Conservation (phyloP, 1,140 invertebrate genomes). For the Drosophila rhopaloa region DNA sequence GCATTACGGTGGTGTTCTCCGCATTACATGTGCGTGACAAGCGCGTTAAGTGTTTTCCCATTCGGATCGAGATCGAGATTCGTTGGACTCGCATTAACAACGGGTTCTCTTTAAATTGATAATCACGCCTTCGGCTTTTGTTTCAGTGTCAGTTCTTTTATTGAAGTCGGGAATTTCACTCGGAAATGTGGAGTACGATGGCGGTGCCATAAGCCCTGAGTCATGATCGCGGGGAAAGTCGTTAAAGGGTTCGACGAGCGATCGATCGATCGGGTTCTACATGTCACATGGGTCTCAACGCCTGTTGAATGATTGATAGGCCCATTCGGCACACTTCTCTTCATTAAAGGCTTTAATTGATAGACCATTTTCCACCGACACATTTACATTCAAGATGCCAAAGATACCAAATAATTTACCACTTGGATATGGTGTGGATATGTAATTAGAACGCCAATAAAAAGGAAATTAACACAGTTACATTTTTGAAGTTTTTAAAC, state of each 20-base stretch:
- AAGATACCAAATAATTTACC: neutral
- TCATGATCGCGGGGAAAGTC: slow-evolving; percentile 32
- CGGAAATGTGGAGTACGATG: slow-evolving; percentile 10
- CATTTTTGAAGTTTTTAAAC: too few relatives aligned
- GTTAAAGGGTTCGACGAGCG: neutral
- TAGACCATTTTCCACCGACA: too few relatives aligned
- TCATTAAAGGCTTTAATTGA: too few relatives aligned
- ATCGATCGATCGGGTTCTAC: slow-evolving; percentile 18
- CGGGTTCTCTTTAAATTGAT: slow-evolving; percentile 52
- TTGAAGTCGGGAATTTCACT: slow-evolving; percentile 20
- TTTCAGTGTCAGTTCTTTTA: slow-evolving; percentile 20
- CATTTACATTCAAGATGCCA: neutral
- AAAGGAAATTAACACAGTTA: too few relatives aligned
- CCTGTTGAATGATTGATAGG: slow-evolving; percentile 1
- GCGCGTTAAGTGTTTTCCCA: slow-evolving; percentile 53
- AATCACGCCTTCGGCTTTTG: slow-evolving; percentile 37
- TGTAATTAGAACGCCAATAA: too few relatives aligned
- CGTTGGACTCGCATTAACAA: slow-evolving; percentile 36
- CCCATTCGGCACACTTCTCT: slow-evolving; percentile 4
- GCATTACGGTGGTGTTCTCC: slow-evolving; percentile 12
- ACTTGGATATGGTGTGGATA: neutral
- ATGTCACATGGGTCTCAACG: slow-evolving; percentile 22
- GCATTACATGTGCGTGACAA: slow-evolving; percentile 52
- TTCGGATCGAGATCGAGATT: slow-evolving; percentile 22
- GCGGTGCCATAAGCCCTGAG: slow-evolving; percentile 7